phyloP scores from a whole-genome alignment of 2,113 vertebrate genomes.

The Sclerurus mexicanus region DNA sequence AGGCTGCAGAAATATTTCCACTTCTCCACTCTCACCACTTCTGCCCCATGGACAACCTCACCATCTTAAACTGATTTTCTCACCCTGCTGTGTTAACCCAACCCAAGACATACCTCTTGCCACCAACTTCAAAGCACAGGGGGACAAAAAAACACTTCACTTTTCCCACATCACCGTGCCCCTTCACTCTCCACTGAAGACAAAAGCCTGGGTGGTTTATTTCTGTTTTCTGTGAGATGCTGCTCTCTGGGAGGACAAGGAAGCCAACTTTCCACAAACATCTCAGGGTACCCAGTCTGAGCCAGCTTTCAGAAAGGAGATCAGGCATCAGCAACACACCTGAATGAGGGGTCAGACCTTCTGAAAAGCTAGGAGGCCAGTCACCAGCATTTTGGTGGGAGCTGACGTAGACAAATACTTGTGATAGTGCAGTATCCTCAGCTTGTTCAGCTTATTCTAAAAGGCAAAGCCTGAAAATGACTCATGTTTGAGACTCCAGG shows the following conservation, averaged over 20 bases:
- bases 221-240: not conserved
- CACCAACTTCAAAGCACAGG: fast-evolving
- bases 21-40: not conserved
- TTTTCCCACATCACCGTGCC: fast-evolving
- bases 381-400: not conserved
- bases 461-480: not conserved
- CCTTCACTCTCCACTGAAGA: not conserved
- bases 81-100: not conserved
- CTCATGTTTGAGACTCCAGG: not conserved
- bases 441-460: not conserved
- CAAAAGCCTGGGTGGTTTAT: not conserved
- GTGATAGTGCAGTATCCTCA: not conserved
- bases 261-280: not conserved
- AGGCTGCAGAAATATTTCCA: not conserved
- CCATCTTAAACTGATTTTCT: not conserved
- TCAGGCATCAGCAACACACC: not conserved
- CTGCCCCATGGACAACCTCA: not conserved
- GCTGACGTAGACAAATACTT: not conserved
- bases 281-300: not conserved
- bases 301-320: not conserved
- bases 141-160: not conserved
- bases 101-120: not conserved
- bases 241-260: not conserved
- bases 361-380: not conserved
- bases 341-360: not conserved